Conservation (phyloP, 2,888 invertebrate genomes). For the Stenodema calcarata region DNA sequence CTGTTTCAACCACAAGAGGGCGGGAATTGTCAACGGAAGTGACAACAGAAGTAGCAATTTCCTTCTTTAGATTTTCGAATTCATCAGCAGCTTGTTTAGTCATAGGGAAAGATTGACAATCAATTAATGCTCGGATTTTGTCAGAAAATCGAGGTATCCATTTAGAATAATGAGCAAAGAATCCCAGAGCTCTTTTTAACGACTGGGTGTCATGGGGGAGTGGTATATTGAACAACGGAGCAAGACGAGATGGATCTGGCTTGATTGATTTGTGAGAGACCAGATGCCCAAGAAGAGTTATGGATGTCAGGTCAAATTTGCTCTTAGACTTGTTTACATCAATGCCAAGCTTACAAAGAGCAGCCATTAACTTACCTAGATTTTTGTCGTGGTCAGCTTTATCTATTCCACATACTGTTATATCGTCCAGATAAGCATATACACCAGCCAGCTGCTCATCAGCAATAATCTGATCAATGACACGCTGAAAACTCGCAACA, state of each 20-base stretch:
- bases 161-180: conserved; percentile 16
- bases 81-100: too few species aligned
- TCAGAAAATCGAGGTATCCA: too few species aligned
- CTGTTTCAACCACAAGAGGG: too few species aligned
- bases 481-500: not conserved
- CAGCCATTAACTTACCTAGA: not conserved
- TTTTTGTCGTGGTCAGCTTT: not conserved
- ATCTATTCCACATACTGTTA: conserved; percentile 16
- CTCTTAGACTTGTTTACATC: conserved; percentile 11
- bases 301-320: not conserved
- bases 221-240: not conserved
- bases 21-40: too few species aligned
- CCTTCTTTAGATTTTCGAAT: too few species aligned
- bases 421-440: conserved; percentile 36
- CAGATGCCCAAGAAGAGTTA: conserved; percentile 6
- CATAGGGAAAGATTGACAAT: too few species aligned
- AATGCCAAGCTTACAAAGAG: conserved; percentile 7
- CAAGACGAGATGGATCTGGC: conserved; percentile 21
- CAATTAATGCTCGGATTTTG: too few species aligned
- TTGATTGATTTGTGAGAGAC: not conserved
- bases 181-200: not conserved
- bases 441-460: conserved; percentile 13
- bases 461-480: conserved; percentile 3
- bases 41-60: too few species aligned
- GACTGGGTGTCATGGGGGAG: not conserved